These are phyloP conservation scores for Hedychridium roseum DNA, from an alignment of 2,888 invertebrate genomes.

Conservation along the genomic window DNA sequence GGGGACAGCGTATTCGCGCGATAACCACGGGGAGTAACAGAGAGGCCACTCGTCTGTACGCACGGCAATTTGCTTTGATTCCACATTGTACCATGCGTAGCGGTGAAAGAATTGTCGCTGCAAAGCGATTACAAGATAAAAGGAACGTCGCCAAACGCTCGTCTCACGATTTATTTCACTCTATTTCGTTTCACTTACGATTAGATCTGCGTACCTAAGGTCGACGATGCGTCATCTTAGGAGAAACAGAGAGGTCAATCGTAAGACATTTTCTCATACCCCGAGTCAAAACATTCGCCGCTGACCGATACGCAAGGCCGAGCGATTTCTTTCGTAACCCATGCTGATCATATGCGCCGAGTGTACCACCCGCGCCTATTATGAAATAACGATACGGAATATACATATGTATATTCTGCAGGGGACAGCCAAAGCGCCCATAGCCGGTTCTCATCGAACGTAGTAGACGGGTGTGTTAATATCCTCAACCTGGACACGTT, in stretches of 20 bases:
- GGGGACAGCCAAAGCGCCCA: conserved; percentile 17
- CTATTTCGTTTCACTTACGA: too few relatives aligned
- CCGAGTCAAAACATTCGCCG: conserved; percentile 34
- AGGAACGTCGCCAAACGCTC: too few relatives aligned
- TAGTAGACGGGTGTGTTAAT: too few relatives aligned
- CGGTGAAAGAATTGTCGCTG: conserved; percentile 39
- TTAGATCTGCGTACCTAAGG: too few relatives aligned
- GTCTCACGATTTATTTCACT: too few relatives aligned
- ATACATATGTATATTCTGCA: conserved; percentile 35
- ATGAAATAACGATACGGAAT: conserved; percentile 45
- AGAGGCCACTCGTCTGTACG: conserved; percentile 36
- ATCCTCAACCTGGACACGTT: too few relatives aligned
- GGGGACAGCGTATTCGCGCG: too few relatives aligned
- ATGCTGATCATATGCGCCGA: conserved; percentile 37
- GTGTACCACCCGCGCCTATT: conserved; percentile 40
- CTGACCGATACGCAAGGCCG: conserved; percentile 29
- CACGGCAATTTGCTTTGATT: conserved; percentile 52
- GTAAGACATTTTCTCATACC: too few relatives aligned
- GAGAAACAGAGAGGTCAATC: too few relatives aligned
- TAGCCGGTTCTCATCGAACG: too few relatives aligned
- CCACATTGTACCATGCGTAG: conserved; percentile 47
- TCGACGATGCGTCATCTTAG: too few relatives aligned
- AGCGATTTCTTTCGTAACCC: conserved; percentile 41
- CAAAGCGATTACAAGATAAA: conserved; percentile 10
- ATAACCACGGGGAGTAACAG: too few relatives aligned